These are phyloP conservation scores for Silurus lanzhouensis DNA, from an alignment of 2,797 vertebrate genomes.

Conservation along the genomic window DNA sequence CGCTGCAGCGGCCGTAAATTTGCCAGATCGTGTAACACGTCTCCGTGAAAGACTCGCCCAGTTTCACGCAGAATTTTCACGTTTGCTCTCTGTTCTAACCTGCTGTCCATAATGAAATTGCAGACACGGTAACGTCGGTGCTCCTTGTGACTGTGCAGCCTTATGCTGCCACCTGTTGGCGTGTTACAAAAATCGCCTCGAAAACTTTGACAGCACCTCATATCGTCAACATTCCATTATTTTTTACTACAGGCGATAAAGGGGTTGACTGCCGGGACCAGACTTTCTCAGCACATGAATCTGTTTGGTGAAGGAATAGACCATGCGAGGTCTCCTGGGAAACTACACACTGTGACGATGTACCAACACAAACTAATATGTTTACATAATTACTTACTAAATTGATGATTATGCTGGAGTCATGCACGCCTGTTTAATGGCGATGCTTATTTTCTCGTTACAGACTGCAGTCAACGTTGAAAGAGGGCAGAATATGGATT, in stretches of 20 bases:
- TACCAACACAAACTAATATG: not conserved
- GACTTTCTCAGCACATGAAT: not conserved
- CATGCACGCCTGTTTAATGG: not conserved
- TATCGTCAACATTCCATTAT: not conserved
- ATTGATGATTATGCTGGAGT: not conserved
- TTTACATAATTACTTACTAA: not conserved
- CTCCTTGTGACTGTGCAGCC: too few species aligned
- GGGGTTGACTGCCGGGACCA: not conserved
- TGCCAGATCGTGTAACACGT: too few species aligned
- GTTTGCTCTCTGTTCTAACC: too few species aligned
- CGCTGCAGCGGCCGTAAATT: too few species aligned
- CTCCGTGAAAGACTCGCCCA: too few species aligned
- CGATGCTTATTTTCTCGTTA: not conserved
- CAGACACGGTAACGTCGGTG: too few species aligned
- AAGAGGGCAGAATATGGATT: not conserved
- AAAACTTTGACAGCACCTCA: too few species aligned
- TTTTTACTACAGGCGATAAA: not conserved
- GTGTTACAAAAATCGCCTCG: too few species aligned
- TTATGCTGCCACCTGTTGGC: too few species aligned
- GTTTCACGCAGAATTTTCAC: too few species aligned
- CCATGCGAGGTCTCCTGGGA: not conserved
- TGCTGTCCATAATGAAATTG: too few species aligned
- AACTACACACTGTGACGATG: too few species aligned
- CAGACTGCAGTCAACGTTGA: not conserved
- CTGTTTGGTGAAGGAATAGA: not conserved